Evolutionary conservation across 2,888 invertebrate species (phyloP).

Genomic region (Byasa hedistus): DNA sequence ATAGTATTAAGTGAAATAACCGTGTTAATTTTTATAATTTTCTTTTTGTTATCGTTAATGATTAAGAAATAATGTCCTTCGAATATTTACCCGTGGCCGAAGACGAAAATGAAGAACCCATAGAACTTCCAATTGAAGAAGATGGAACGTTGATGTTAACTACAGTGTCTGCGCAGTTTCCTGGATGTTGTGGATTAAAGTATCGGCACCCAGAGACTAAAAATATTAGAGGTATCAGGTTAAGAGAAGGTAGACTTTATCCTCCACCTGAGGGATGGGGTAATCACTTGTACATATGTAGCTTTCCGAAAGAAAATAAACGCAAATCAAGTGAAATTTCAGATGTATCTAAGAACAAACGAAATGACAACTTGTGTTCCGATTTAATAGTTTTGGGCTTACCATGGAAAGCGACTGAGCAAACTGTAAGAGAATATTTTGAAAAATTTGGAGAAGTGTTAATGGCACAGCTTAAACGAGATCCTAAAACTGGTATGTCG

Average conservation of each 20-base stretch:
- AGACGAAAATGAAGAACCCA: slow-evolving; percentile 98
- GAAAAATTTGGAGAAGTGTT: slow-evolving; percentile 98
- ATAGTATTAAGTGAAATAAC: slow-evolving; percentile 71
- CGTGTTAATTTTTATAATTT: slow-evolving; percentile 69
- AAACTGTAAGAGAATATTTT: slow-evolving; percentile 97
- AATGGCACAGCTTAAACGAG: slow-evolving; percentile 98
- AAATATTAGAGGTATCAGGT: slow-evolving; percentile 92
- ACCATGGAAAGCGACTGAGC: slow-evolving; percentile 98
- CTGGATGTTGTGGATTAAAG: slow-evolving; percentile 97
- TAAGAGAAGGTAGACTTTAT: slow-evolving; percentile 95
- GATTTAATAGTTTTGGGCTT: slow-evolving; percentile 99
- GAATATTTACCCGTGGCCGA: slow-evolving; percentile 95
- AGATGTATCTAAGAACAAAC: slow-evolving; percentile 93
- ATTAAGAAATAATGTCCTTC: slow-evolving; percentile 78
- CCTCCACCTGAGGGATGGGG: slow-evolving; percentile 96
- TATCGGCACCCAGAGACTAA: slow-evolving; percentile 96
- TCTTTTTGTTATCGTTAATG: slow-evolving; percentile 70
- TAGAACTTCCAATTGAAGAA: slow-evolving; percentile 97
- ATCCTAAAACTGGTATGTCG: slow-evolving; percentile 94
- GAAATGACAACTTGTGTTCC: slow-evolving; percentile 95
- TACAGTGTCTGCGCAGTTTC: slow-evolving; percentile 97
- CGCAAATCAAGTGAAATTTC: slow-evolving; percentile 95
- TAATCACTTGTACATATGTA: slow-evolving; percentile 86
- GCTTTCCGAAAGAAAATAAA: slow-evolving; percentile 95
- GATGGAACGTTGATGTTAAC: slow-evolving; percentile 95